A percentile compares a stretch with the other conserved stretches of the same genome.
Conservation (phyloP, 2,113 vertebrate species). For the Empidonax traillii region DNA sequence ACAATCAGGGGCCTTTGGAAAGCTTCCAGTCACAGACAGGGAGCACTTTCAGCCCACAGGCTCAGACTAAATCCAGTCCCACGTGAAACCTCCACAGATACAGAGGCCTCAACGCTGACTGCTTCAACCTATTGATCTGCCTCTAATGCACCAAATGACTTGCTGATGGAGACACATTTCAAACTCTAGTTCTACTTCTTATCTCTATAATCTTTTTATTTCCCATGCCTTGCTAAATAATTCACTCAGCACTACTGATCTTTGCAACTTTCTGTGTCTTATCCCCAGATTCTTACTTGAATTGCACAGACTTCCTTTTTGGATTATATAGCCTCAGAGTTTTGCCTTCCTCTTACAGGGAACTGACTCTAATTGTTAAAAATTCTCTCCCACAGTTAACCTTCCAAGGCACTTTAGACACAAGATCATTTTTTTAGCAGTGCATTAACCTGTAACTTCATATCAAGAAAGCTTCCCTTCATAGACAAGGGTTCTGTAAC, state of each 20-base stretch:
- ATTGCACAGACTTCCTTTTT: neutral
- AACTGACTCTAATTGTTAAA: neutral
- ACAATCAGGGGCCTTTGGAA: neutral
- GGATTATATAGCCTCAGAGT: neutral
- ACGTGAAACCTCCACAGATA: neutral
- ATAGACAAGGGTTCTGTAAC: neutral
- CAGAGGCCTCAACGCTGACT: neutral
- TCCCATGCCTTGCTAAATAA: neutral
- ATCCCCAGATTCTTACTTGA: neutral
- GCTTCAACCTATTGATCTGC: neutral
- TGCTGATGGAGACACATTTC: neutral
- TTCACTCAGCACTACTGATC: neutral
- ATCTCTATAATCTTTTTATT: neutral
- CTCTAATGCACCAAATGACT: constrained; percentile 5
- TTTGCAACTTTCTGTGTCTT: neutral
- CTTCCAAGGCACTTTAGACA: neutral
- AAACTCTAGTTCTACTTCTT: neutral
- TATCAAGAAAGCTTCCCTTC: neutral
- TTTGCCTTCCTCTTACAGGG: neutral
- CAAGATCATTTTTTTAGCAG: neutral
- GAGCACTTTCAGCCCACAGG: neutral
- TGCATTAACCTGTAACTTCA: neutral
- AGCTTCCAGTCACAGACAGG: neutral
- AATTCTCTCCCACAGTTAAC: neutral
- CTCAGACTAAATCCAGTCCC: neutral